phyloP scores from a whole-genome alignment of 2,797 vertebrate species.

The Eulemur rubriventer region DNA sequence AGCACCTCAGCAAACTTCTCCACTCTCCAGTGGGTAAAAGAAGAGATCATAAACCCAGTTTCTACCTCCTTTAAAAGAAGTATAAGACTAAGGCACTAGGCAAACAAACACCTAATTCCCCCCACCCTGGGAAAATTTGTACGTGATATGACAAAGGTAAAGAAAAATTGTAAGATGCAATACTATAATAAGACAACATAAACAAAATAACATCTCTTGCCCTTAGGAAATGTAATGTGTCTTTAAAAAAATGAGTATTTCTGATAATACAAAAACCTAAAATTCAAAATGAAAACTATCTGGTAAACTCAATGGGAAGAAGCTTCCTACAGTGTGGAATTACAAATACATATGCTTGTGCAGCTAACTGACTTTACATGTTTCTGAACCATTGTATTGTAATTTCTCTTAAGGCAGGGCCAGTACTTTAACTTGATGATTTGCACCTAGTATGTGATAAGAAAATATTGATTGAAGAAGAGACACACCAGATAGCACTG shows the following conservation, averaged over 20 bases:
- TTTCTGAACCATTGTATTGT: not conserved
- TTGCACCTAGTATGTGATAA: not conserved
- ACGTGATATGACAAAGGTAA: not conserved
- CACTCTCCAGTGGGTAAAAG: not conserved
- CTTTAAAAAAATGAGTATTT: not conserved
- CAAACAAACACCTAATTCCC: not conserved
- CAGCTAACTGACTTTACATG: not conserved
- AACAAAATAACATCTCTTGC: not conserved
- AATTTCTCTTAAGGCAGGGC: not conserved
- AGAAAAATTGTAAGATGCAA: slow-evolving; percentile 11
- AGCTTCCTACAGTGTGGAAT: not conserved
- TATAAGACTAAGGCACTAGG: not conserved
- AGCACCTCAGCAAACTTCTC: not conserved
- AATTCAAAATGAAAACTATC: slow-evolving; percentile 36
- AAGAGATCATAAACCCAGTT: not conserved
- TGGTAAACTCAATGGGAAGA: not conserved
- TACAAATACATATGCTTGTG: not conserved
- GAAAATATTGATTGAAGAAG: slow-evolving; percentile 33
- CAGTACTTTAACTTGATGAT: not conserved
- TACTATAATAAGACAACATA: not conserved
- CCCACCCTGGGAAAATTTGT: not conserved
- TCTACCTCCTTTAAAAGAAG: not conserved
- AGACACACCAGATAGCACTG: not conserved
- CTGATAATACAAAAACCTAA: slow-evolving; percentile 7
- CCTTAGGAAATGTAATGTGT: not conserved